A percentile compares a stretch with the other conserved stretches of the same genome.
Evolutionary conservation across 2,797 vertebrate species (phyloP).

Genomic region (Enteromius paludinosus): DNA sequence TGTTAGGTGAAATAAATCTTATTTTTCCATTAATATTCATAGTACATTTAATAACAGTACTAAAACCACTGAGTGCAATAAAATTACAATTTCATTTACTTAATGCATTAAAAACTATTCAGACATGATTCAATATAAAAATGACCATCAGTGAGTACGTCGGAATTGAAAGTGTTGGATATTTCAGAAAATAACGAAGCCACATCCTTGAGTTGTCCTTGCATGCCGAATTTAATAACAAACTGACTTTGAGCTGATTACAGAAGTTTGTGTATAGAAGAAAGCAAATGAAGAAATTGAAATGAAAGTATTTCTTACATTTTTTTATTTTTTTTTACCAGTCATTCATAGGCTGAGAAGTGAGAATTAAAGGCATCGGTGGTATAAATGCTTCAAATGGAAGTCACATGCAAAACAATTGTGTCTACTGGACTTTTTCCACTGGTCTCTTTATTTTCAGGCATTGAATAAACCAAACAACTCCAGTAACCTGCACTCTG

Average conservation of each 20-base stretch:
- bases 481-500: conserved; percentile 37
- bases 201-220: neutral
- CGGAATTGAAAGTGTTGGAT: neutral
- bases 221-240: neutral
- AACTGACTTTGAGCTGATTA: neutral
- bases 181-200: neutral
- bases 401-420: conserved; percentile 11
- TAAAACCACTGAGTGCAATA: neutral
- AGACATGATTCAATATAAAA: neutral
- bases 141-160: neutral
- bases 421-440: conserved; percentile 36
- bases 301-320: neutral
- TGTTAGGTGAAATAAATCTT: neutral
- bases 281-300: neutral
- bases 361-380: neutral
- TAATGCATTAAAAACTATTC: neutral
- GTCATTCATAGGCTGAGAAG: neutral
- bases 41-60: neutral
- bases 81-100: neutral
- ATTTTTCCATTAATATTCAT: neutral
- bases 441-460: conserved; percentile 42
- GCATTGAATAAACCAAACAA: conserved; percentile 36
- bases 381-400: conserved; percentile 8
- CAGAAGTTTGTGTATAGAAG: neutral
- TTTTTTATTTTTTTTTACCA: neutral